Percentiles rank a stretch among this genome's conserved stretches.
Conservation (phyloP, 1,140 invertebrate species). For the Eupeodes corollae region DNA sequence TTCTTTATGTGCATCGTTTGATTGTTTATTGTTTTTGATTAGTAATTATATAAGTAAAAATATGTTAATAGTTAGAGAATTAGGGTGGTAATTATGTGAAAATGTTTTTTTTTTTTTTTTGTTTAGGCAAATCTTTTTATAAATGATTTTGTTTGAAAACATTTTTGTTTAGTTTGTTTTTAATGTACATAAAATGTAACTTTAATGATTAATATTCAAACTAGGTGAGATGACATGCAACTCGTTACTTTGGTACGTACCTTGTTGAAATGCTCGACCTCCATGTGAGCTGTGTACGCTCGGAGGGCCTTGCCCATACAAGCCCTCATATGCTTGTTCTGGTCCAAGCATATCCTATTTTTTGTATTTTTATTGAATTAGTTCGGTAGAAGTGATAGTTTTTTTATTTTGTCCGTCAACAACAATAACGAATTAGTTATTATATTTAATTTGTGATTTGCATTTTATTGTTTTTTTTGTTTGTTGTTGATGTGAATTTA, state of each 20-base stretch:
- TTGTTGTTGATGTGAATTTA: conserved; percentile 6
- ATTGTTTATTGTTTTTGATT: no score
- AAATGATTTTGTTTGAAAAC: no score
- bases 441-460: conserved; percentile 12
- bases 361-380: conserved; percentile 11
- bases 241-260: conserved; percentile 43
- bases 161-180: no score
- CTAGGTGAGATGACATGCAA: not conserved
- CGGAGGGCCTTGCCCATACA: conserved; percentile 77
- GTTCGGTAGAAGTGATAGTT: not conserved
- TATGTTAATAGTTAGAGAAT: no score
- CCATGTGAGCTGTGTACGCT: conserved; percentile 67
- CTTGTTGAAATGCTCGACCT: conserved; percentile 63
- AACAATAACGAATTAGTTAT: not conserved
- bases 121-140: no score
- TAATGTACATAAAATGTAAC: not conserved
- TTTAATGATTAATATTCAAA: no score
- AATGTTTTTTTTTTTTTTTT: no score
- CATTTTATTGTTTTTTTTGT: not conserved
- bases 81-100: no score
- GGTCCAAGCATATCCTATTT: conserved; percentile 78
- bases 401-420: not conserved
- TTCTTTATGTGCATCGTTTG: no score
- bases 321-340: conserved; percentile 83
- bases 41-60: no score